Conservation (phyloP, 2,888 invertebrate species). For the Tiliacea aurago region DNA sequence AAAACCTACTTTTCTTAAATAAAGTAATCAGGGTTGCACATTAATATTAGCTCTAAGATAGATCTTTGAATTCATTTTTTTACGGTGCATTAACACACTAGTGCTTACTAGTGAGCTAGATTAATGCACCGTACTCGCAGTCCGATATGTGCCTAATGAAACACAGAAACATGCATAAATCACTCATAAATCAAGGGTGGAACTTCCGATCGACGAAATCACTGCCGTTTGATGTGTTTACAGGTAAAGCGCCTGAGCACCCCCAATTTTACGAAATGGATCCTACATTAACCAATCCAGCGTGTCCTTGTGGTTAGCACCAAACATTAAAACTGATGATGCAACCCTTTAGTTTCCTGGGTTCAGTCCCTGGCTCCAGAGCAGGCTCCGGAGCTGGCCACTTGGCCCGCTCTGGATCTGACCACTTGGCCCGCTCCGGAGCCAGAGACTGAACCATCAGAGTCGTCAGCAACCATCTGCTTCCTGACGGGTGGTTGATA, state of each 20-base stretch:
- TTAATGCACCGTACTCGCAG: too few relatives aligned
- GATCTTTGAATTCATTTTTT: neutral
- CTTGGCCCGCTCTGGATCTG: neutral
- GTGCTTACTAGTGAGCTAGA: too few relatives aligned
- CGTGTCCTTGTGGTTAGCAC: neutral
- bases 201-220: neutral
- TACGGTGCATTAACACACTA: neutral
- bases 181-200: neutral
- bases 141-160: neutral
- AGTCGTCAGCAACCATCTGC: neutral
- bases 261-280: neutral
- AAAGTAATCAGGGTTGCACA: too few relatives aligned
- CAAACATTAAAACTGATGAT: neutral
- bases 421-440: neutral
- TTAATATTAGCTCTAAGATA: neutral
- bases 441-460: neutral
- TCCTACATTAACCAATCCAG: neutral
- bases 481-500: neutral
- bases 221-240: constrained; percentile 12
- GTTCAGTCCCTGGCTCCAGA: neutral
- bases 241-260: neutral
- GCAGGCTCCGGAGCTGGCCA: too few relatives aligned
- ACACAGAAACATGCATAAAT: neutral
- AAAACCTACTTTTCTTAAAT: too few relatives aligned
- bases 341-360: neutral